phyloP scores from a whole-genome alignment of 2,113 vertebrate species.

The Podarcis cretensis region DNA sequence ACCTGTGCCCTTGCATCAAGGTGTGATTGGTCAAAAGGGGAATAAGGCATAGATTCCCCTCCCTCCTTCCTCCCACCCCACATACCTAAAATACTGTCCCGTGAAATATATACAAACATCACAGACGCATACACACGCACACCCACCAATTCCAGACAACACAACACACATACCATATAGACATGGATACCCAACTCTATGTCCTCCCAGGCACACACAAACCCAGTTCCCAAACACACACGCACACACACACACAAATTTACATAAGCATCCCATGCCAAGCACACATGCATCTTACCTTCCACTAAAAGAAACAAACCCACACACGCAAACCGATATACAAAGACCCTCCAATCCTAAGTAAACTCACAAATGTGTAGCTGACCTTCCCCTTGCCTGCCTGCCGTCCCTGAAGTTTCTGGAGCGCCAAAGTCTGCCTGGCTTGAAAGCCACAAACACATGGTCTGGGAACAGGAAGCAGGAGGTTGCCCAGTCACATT shows the following conservation, averaged over 20 bases:
- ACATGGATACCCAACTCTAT: neutral
- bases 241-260: neutral
- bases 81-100: conserved; percentile 14
- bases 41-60: neutral
- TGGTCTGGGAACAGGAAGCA: neutral
- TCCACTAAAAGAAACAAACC: neutral
- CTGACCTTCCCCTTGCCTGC: no score
- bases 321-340: neutral
- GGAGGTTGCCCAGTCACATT: neutral
- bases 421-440: neutral
- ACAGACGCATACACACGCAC: neutral
- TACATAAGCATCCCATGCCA: neutral
- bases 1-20: neutral
- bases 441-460: neutral
- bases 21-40: neutral
- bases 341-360: conserved; percentile 4
- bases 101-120: conserved; percentile 5
- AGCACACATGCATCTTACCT: neutral
- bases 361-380: neutral
- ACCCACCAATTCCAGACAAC: neutral
- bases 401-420: neutral
- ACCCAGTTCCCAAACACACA: neutral
- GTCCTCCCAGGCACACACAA: neutral
- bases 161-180: neutral
- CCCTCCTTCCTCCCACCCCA: neutral